These are phyloP conservation scores for Andricus quercusramuli DNA, from an alignment of 2,888 invertebrate genomes.

Conservation along the genomic window DNA sequence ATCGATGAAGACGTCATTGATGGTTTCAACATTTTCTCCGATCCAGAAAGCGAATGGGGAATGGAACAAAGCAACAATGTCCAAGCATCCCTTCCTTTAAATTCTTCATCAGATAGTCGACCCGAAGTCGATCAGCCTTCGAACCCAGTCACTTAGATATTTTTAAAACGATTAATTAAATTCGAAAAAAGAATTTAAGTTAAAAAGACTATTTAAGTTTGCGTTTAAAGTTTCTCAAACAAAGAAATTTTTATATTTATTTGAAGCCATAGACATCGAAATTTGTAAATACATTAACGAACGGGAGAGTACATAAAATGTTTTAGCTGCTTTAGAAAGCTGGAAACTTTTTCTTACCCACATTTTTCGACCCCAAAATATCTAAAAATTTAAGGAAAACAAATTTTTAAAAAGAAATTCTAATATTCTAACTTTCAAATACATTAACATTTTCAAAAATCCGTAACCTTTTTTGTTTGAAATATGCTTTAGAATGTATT, in stretches of 20 bases:
- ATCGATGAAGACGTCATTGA: constrained; percentile 82
- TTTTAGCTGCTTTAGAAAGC: not conserved
- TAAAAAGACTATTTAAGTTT: not conserved
- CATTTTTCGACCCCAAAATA: not conserved
- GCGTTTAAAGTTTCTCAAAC: not conserved
- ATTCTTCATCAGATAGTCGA: constrained; percentile 78
- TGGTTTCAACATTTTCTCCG: constrained; percentile 82
- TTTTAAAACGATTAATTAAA: not conserved
- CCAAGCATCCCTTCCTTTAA: constrained; percentile 52
- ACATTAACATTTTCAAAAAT: too few species aligned
- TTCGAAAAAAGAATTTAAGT: not conserved
- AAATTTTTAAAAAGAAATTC: too few species aligned
- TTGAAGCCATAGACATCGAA: not conserved
- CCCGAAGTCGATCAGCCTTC: constrained; percentile 82
- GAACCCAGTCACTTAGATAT: constrained; percentile 7
- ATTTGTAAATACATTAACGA: not conserved
- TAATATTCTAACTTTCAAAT: too few species aligned
- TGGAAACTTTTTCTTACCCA: not conserved
- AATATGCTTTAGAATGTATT: too few species aligned
- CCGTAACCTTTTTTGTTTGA: too few species aligned
- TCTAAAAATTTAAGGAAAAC: too few species aligned
- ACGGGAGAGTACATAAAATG: not conserved
- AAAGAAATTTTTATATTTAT: not conserved
- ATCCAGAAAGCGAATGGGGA: constrained; percentile 87
- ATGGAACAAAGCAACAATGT: constrained; percentile 66